Percentiles rank a stretch among this genome's conserved stretches.
phyloP scores from a whole-genome alignment of 2,113 vertebrate species.

The Mobula birostris region DNA sequence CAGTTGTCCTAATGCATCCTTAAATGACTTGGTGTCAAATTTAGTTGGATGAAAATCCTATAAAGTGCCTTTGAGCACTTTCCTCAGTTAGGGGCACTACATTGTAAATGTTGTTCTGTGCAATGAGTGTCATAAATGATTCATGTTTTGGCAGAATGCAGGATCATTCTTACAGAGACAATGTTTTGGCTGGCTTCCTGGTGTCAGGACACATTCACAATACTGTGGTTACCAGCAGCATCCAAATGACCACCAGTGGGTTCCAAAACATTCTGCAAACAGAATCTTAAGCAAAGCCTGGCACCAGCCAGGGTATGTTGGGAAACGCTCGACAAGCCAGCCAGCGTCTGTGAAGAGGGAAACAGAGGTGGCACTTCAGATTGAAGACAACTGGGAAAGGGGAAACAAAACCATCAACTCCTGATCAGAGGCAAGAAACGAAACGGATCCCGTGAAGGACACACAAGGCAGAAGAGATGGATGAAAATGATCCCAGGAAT shows the following conservation, averaged over 20 bases:
- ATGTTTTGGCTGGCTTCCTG: neutral
- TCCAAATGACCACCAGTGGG: neutral
- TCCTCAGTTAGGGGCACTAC: neutral
- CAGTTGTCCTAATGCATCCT: neutral
- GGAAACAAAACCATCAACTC: too few species aligned
- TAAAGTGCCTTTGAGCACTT: neutral
- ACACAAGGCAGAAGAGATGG: too few species aligned
- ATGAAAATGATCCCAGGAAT: too few species aligned
- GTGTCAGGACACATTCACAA: neutral
- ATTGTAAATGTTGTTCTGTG: neutral
- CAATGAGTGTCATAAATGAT: neutral
- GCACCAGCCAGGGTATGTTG: too few species aligned
- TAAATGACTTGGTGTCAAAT: too few species aligned
- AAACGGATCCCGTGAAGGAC: too few species aligned
- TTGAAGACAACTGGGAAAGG: too few species aligned
- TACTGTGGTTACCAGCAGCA: neutral
- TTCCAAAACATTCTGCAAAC: neutral
- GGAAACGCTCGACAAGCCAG: too few species aligned
- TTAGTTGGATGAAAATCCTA: neutral
- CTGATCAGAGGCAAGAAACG: too few species aligned
- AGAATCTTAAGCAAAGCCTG: too few species aligned
- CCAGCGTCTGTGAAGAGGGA: too few species aligned
- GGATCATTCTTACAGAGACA: neutral
- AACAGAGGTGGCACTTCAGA: too few species aligned
- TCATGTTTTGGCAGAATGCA: neutral